Percentiles rank a stretch among this genome's conserved stretches.
Evolutionary conservation across 2,888 invertebrate species (phyloP).

Genomic region (Kuschelorhynchus macadamiae): DNA sequence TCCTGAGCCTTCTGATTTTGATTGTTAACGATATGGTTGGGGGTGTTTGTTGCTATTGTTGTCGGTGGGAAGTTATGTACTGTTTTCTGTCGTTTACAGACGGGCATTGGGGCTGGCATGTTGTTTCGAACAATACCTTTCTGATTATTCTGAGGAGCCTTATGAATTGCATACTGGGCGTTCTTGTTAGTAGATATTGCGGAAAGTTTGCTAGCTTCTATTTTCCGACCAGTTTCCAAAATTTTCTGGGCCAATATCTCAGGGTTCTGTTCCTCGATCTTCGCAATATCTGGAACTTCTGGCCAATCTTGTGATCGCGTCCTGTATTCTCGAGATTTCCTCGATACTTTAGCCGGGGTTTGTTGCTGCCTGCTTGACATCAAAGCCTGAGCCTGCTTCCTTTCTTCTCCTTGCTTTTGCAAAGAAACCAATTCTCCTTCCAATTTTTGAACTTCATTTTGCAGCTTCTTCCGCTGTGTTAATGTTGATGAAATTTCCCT

Average conservation of each 20-base stretch:
- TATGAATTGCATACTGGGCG: conserved; percentile 49
- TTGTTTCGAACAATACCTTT: conserved; percentile 61
- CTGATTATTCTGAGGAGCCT: conserved; percentile 52
- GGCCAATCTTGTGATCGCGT: conserved; percentile 93
- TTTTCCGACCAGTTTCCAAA: conserved; percentile 89
- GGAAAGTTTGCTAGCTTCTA: conserved; percentile 84
- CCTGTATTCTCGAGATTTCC: conserved; percentile 80
- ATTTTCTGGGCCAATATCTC: conserved; percentile 92
- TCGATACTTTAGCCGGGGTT: conserved; percentile 43
- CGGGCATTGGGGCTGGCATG: conserved; percentile 64
- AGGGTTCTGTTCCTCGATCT: conserved; percentile 93
- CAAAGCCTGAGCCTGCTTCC: conserved; percentile 68
- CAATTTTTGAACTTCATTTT: conserved; percentile 83
- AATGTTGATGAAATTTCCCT: conserved; percentile 90
- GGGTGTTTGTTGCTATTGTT: conserved; percentile 10
- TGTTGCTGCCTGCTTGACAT: conserved; percentile 60
- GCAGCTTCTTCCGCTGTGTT: conserved; percentile 86
- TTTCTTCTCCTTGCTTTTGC: conserved; percentile 80
- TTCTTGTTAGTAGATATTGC: conserved; percentile 55
- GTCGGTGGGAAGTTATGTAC: conserved; percentile 51
- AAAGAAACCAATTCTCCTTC: conserved; percentile 84
- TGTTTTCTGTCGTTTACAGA: conserved; percentile 64
- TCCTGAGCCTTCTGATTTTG: conserved; percentile 72
- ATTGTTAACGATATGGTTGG: conserved; percentile 12
- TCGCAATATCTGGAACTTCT: conserved; percentile 89